Conservation (phyloP, 2,888 invertebrate genomes). For the Lithophane socia region DNA sequence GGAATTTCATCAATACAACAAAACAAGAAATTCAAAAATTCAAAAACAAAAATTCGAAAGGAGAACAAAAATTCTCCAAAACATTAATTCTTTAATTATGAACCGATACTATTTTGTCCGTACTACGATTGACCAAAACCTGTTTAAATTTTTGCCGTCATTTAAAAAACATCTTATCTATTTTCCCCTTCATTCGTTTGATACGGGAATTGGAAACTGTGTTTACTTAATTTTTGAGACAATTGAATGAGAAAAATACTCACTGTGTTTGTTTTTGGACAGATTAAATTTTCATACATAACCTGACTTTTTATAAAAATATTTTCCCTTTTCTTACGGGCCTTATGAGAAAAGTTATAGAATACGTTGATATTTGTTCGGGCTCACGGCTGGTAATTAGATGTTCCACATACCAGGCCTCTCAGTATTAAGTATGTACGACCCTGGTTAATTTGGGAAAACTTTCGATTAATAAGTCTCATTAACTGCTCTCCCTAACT, state of each 20-base stretch:
- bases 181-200: not conserved
- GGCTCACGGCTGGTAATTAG: slow-evolving; percentile 5
- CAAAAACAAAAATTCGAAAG: no score
- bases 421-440: slow-evolving; percentile 29
- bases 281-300: not conserved
- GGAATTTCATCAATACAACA: not conserved
- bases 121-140: not conserved
- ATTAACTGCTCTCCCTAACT: not conserved
- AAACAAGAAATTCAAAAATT: no score
- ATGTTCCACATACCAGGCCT: not conserved
- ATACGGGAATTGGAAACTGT: not conserved
- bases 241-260: no score
- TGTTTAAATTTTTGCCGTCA: not conserved
- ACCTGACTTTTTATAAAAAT: not conserved
- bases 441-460: slow-evolving; percentile 14
- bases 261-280: not conserved
- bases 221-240: not conserved
- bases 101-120: not conserved
- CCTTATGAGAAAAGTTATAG: not conserved
- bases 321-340: not conserved
- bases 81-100: not conserved
- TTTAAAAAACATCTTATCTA: not conserved
- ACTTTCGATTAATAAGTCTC: slow-evolving; percentile 9
- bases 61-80: no score
- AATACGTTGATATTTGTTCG: slow-evolving; percentile 1